phyloP scores from a whole-genome alignment of 92 coral and sea anemone species.

The Phenganax subtilis region DNA sequence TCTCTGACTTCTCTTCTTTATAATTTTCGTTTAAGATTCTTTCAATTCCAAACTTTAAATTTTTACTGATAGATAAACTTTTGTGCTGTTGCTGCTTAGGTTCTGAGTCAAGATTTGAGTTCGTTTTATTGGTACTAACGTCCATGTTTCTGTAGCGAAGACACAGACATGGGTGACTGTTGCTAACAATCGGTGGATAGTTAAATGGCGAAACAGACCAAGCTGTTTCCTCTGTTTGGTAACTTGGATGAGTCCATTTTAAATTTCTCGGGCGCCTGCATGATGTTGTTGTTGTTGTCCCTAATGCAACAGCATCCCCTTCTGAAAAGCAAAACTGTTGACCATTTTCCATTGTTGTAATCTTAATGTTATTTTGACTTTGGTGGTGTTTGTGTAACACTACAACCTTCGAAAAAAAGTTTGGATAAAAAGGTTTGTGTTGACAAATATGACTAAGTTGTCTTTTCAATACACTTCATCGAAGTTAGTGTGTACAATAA shows the following conservation, averaged over 20 bases:
- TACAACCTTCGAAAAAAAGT: neutral
- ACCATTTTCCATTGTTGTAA: neutral
- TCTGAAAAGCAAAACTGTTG: neutral
- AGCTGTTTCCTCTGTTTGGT: neutral
- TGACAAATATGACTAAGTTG: conserved; percentile 18
- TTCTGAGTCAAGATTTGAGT: neutral
- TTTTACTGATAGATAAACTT: conserved; percentile 30
- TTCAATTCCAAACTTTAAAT: conserved; percentile 53
- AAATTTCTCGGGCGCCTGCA: neutral
- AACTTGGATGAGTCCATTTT: conserved; percentile 2
- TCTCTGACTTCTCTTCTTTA: neutral
- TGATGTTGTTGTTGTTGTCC: neutral
- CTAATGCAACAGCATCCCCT: neutral
- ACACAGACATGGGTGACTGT: conserved; percentile 24
- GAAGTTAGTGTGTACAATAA: conserved; percentile 13
- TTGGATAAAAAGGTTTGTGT: neutral
- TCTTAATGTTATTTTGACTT: no score
- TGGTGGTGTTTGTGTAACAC: no score
- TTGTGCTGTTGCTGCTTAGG: neutral
- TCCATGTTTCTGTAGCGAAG: conserved; percentile 11
- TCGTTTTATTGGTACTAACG: neutral
- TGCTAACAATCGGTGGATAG: neutral
- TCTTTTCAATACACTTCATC: conserved; percentile 6
- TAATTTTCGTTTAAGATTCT: conserved; percentile 32
- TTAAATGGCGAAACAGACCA: conserved; percentile 22